Evolutionary conservation across 2,888 invertebrate genomes (phyloP).

Genomic region (Resseliella maxima): DNA sequence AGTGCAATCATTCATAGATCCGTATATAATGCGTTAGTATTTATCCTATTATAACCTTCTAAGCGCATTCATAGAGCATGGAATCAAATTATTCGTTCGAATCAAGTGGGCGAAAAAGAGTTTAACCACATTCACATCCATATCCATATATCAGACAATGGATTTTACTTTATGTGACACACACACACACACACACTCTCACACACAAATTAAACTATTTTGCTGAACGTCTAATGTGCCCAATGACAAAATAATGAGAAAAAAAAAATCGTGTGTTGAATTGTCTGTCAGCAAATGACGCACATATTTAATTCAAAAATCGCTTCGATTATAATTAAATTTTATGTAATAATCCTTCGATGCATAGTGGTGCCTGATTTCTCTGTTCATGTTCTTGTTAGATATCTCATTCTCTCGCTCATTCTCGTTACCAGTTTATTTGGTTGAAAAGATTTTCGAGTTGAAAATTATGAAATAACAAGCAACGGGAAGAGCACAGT

Average conservation of each 20-base stretch:
- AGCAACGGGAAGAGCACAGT: not conserved
- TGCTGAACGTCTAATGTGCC: not conserved
- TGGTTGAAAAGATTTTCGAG: not conserved
- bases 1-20: slow-evolving; percentile 32
- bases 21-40: not conserved
- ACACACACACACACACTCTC: not conserved
- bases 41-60: not conserved
- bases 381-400: too few relatives aligned
- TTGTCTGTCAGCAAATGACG: not conserved
- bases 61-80: not conserved
- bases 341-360: not conserved
- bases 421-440: too few relatives aligned
- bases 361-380: too few relatives aligned
- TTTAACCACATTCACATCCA: not conserved
- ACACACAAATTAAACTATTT: not conserved
- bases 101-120: slow-evolving; percentile 7
- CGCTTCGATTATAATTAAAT: slow-evolving; percentile 33
- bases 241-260: not conserved
- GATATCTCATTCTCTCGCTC: too few relatives aligned
- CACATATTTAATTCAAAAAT: slow-evolving; percentile 20
- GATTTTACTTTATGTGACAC: slow-evolving; percentile 7
- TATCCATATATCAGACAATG: slow-evolving; percentile 39
- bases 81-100: not conserved
- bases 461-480: not conserved
- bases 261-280: too few relatives aligned